Conservation (phyloP, 2,113 vertebrate species). For the Megalops atlanticus region DNA sequence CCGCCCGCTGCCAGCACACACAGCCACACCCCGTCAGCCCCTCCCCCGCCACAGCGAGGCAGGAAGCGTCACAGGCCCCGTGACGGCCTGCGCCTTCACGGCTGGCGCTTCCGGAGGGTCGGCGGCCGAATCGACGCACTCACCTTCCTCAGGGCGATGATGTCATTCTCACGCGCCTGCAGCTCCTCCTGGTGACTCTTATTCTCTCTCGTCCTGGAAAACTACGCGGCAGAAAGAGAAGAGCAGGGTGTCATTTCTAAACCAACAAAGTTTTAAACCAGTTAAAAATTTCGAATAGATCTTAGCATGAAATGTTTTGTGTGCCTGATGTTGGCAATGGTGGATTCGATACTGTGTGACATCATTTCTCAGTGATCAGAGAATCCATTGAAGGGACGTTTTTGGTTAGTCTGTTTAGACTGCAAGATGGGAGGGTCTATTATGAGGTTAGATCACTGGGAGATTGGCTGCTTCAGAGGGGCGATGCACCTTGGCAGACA, state of each 20-base stretch:
- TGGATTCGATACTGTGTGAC: too few species aligned
- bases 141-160: constrained; percentile 60
- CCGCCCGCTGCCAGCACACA: constrained; percentile 42
- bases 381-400: too few species aligned
- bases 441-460: background rate
- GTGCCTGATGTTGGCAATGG: too few species aligned
- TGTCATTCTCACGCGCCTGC: constrained; percentile 51
- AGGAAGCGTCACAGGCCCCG: background rate
- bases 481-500: constrained; percentile 65
- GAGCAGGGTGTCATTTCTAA: background rate
- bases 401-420: too few species aligned
- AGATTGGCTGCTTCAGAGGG: accelerated
- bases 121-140: constrained; percentile 33
- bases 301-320: too few species aligned
- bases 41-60: background rate
- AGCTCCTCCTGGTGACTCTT: constrained; percentile 48
- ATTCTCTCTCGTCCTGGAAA: constrained; percentile 58
- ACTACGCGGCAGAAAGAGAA: constrained; percentile 48
- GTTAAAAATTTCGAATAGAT: too few species aligned
- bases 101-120: background rate
- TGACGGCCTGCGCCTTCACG: background rate
- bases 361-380: too few species aligned
- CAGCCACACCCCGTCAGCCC: background rate
- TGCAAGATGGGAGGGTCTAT: too few species aligned
- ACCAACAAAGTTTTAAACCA: too few species aligned